Conservation (phyloP, 2,888 invertebrate species). For the Sicus ferrugineus region DNA sequence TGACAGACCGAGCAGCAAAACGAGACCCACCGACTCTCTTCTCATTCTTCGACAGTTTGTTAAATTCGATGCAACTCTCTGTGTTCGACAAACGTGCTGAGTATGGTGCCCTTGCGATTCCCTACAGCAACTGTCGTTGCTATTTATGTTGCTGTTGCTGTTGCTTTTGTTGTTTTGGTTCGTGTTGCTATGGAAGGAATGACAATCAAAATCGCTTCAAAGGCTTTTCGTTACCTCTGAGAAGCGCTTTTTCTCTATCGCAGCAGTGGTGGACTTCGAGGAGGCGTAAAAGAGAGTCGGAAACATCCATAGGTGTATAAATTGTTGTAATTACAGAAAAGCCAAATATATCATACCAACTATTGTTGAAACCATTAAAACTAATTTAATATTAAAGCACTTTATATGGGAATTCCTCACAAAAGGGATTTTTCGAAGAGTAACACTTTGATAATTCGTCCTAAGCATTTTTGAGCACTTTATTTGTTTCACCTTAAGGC, state of each 20-base stretch:
- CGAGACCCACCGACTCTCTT: not conserved
- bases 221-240: conserved; percentile 3
- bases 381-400: too few species aligned
- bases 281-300: not conserved
- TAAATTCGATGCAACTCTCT: conserved; percentile 27
- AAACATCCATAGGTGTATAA: not conserved
- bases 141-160: not conserved
- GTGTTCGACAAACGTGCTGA: conserved; percentile 31
- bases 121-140: conserved; percentile 27
- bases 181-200: not conserved
- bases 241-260: not conserved
- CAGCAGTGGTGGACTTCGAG: not conserved
- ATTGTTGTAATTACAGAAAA: too few species aligned
- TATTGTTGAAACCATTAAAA: too few species aligned
- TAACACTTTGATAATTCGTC: too few species aligned
- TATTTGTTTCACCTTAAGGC: too few species aligned
- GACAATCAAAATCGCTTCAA: conserved; percentile 10
- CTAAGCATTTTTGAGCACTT: too few species aligned
- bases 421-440: too few species aligned
- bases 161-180: not conserved
- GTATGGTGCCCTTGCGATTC: not conserved
- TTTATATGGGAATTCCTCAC: too few species aligned
- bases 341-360: too few species aligned
- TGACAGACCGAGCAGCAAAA: not conserved
- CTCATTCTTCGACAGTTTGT: conserved; percentile 4